These are phyloP conservation scores for Oostethus manadensis DNA, from an alignment of 2,113 vertebrate species.

Conservation along the genomic window DNA sequence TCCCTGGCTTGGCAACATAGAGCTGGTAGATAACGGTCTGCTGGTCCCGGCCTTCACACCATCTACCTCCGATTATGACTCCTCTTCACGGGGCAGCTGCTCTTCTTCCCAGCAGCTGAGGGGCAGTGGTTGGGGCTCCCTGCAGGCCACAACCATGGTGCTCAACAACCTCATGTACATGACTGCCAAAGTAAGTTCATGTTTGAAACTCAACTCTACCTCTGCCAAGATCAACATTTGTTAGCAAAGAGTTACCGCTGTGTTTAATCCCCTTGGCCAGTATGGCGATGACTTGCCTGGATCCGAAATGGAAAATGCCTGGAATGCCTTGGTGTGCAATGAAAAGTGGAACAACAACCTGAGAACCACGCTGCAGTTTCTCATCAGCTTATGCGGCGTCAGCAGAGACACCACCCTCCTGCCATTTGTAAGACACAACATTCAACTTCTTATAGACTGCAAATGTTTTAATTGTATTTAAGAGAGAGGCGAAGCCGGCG, in stretches of 20 bases:
- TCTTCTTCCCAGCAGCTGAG: constrained; percentile 72
- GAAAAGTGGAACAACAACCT: constrained; percentile 96
- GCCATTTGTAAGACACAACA: constrained; percentile 76
- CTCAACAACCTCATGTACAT: constrained; percentile 99
- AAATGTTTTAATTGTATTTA: neutral
- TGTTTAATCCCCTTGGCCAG: constrained; percentile 54
- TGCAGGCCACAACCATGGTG: constrained; percentile 89
- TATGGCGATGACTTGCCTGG: constrained; percentile 94
- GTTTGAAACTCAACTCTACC: neutral
- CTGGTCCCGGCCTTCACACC: constrained; percentile 83
- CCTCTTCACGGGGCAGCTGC: constrained; percentile 66
- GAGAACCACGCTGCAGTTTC: constrained; percentile 87
- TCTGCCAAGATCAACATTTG: neutral
- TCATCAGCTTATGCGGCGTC: constrained; percentile 92
- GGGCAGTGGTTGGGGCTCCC: constrained; percentile 93
- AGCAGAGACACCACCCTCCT: constrained; percentile 92
- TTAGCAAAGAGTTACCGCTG: neutral
- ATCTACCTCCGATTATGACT: constrained; percentile 80
- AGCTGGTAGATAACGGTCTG: constrained; percentile 87
- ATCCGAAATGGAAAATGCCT: constrained; percentile 93
- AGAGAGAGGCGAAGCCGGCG: too few relatives aligned
- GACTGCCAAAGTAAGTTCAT: constrained; percentile 88
- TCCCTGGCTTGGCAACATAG: constrained; percentile 94
- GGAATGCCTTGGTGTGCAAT: constrained; percentile 92
- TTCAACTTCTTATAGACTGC: neutral